Evolutionary conservation across 2,113 vertebrate genomes (phyloP), one percentile per base, ranked within the genome.

Genomic region (Grammomys dolichurus): DNA sequence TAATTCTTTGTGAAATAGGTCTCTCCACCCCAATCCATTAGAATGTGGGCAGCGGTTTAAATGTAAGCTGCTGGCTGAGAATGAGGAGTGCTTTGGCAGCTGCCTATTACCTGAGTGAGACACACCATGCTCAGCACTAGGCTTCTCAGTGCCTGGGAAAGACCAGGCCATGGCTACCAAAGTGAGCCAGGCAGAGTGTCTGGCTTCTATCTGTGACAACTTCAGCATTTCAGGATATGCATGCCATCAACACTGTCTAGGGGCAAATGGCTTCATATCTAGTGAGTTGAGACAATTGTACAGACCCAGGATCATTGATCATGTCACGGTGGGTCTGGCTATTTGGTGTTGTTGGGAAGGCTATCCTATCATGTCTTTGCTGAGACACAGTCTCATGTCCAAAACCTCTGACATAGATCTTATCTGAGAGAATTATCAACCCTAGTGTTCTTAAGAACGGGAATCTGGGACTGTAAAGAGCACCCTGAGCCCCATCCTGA

Each of bases 331-430:
- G 4, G 33, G 17, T 10, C 58, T 60, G 48, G 54, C 48, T n/a
- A 4, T 26, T 7, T 10, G 13, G 0, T 0, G 7, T 17, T 36
- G 8, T 36, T 9, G 48, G 48, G 33, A 65, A 46, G 13, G n/a
- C 76, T 4, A 11, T 20, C 54, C 28, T 7, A 24, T 20, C 17
- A 19, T 10, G 0, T 28, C 60, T 0, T 20, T 40, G 22, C 69
- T 19, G 16, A 33, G 40, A 67, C 43, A 5, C 26, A 60, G 63
- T 20, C 58, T 33, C 0, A 0, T 36, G 28, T 89, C 67, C 19
- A 0, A 3, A 51, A 8, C 43, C 65, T n/a, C 56, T 88, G 94
- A n/a, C 65, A 20, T 48, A n/a, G 58, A 19, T 65, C 56, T 58
- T 69, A 31, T 8, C 0, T 56, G 92, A 80, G 82, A 67, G 77